Percentiles rank a stretch among this genome's conserved stretches.
Evolutionary conservation across 1,140 invertebrate genomes (phyloP).

Genomic region (Ridgeia piscesae): DNA sequence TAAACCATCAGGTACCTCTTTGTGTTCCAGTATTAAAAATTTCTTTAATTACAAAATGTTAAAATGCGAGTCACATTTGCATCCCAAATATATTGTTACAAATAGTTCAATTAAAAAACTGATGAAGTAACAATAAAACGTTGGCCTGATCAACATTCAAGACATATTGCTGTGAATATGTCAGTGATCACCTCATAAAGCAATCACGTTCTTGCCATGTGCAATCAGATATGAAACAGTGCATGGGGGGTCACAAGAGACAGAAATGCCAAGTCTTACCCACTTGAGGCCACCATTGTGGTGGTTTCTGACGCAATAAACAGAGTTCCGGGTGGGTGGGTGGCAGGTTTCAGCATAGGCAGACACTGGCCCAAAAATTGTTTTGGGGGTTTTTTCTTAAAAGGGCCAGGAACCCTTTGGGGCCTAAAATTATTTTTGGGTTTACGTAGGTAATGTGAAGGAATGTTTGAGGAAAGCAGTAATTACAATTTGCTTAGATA

Average conservation of each 20-base stretch:
- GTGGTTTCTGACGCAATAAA: neutral
- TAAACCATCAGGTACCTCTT: no score
- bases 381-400: neutral
- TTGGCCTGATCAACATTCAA: neutral
- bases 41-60: no score
- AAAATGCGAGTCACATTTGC: no score
- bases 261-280: neutral
- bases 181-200: neutral
- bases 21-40: no score
- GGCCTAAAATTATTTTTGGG: neutral
- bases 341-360: neutral
- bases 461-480: no score
- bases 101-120: no score
- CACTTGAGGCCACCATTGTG: neutral
- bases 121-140: no score
- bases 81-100: no score
- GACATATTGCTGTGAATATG: neutral
- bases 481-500: no score
- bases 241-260: neutral
- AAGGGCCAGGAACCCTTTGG: neutral
- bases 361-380: neutral
- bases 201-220: neutral
- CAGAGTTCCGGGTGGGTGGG: neutral
- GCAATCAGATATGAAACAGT: neutral
- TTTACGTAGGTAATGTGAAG: neutral